Conservation (phyloP, 2,113 vertebrate genomes). For the Mohoua ochrocephala region DNA sequence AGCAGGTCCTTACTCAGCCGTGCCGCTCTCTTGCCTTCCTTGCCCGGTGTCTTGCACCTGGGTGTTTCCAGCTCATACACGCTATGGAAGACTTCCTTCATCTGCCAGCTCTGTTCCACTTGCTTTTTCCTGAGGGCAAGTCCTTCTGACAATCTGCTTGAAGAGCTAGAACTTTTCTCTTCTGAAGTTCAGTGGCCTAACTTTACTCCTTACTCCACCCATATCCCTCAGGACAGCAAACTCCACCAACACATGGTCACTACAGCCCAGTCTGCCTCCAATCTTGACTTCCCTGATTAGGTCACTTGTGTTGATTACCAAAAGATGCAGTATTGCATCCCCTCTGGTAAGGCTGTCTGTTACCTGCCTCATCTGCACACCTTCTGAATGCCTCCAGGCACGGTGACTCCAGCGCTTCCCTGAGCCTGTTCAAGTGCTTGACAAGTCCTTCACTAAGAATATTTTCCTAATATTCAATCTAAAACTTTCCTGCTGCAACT, state of each 20-base stretch:
- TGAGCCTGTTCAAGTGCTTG: background rate
- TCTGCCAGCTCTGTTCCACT: background rate
- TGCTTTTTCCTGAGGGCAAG: background rate
- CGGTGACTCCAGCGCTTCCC: background rate
- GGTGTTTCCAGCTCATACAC: background rate
- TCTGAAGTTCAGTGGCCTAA: background rate
- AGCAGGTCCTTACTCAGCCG: background rate
- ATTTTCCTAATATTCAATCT: background rate
- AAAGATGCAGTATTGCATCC: background rate
- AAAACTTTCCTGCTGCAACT: background rate
- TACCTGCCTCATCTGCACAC: background rate
- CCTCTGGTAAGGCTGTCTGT: background rate
- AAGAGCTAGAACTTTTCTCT: background rate
- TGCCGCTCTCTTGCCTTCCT: accelerated
- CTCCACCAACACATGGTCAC: background rate
- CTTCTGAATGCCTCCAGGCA: background rate
- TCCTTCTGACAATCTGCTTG: background rate
- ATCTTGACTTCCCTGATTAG: too few relatives aligned
- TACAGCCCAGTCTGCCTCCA: background rate
- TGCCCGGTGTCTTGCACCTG: accelerated
- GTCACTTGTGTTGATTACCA: background rate
- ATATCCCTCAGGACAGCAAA: background rate
- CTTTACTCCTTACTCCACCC: background rate
- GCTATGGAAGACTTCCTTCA: background rate
- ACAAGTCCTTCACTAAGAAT: background rate